Evolutionary conservation across 2,113 vertebrate genomes (phyloP).

Genomic region (Trogon melanurus): DNA sequence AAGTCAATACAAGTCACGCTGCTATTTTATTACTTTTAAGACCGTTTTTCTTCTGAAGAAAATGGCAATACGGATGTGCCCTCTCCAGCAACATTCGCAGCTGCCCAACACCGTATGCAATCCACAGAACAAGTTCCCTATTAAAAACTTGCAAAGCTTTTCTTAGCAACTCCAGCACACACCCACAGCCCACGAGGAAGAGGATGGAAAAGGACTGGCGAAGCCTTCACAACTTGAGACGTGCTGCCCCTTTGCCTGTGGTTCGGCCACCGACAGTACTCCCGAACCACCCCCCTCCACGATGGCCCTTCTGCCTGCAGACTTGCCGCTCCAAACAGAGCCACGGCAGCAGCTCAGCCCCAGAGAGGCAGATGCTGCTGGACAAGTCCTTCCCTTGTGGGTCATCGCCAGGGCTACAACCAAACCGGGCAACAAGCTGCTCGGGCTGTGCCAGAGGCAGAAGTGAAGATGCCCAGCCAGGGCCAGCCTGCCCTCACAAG

Average conservation of each 20-base stretch:
- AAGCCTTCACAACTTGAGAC: background rate
- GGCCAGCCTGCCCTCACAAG: background rate
- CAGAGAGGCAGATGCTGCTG: rapidly evolving
- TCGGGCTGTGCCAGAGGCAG: background rate
- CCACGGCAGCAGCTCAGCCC: background rate
- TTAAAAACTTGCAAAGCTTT: background rate
- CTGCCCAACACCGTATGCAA: rapidly evolving
- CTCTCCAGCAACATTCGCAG: background rate
- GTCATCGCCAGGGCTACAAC: background rate
- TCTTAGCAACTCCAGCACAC: background rate
- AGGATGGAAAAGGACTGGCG: background rate
- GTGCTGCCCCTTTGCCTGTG: background rate
- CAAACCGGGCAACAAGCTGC: rapidly evolving
- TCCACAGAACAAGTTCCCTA: background rate
- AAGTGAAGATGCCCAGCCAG: background rate
- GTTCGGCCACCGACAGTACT: background rate
- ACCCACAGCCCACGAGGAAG: rapidly evolving
- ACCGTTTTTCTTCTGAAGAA: background rate
- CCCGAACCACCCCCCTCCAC: background rate
- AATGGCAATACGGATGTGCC: background rate
- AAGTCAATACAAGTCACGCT: background rate
- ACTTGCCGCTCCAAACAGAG: background rate
- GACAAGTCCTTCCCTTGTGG: background rate
- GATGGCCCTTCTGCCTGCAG: background rate
- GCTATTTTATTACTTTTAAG: background rate